These are phyloP conservation scores for Pao palembangensis DNA, from an alignment of 2,113 vertebrate genomes.

Conservation along the genomic window DNA sequence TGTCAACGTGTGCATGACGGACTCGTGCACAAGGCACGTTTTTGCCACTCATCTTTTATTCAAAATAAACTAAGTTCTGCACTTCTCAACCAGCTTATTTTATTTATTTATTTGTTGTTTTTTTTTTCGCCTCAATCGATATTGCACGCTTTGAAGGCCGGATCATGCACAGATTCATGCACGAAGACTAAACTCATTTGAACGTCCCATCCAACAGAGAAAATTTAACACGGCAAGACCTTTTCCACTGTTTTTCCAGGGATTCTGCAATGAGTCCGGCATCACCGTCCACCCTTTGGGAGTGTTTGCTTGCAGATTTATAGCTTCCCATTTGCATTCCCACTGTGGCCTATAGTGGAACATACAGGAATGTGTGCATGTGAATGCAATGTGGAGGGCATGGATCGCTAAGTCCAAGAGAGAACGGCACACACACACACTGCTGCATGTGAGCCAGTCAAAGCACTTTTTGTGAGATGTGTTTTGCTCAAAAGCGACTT, in stretches of 20 bases:
- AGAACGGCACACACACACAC: not conserved
- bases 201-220: not conserved
- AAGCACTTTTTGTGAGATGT: conserved; percentile 15
- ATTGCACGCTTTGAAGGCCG: no score
- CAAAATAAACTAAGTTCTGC: not conserved
- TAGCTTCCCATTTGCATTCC: conserved; percentile 11
- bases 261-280: conserved; percentile 1
- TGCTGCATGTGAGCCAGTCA: conserved; percentile 14
- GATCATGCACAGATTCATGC: no score
- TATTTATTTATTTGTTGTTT: no score
- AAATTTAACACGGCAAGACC: not conserved
- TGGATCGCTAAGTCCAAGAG: conserved; percentile 34
- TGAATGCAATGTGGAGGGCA: conserved; percentile 30
- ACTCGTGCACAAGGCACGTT: not conserved
- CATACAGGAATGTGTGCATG: conserved; percentile 41
- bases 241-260: conserved; percentile 7
- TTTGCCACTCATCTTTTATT: no score
- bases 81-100: no score
- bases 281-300: conserved; percentile 6
- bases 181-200: not conserved
- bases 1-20: conserved; percentile 8
- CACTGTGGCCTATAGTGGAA: conserved; percentile 27
- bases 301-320: conserved; percentile 31
- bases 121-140: no score
- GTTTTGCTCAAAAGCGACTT: conserved; percentile 11